Conservation (phyloP, 2,113 vertebrate genomes). For the Trogon melanurus region DNA sequence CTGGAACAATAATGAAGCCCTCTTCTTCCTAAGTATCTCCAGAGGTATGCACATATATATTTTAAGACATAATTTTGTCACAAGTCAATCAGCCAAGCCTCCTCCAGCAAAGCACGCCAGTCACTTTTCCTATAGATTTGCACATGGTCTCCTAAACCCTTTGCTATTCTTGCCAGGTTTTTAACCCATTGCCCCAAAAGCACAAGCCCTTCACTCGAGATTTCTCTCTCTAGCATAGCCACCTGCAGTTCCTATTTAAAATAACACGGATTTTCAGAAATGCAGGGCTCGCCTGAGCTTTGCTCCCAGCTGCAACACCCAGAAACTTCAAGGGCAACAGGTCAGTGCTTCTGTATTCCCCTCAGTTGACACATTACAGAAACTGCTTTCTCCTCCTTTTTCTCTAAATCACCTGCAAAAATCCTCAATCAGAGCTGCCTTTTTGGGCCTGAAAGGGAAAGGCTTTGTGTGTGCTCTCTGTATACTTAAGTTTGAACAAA, state of each 20-base stretch:
- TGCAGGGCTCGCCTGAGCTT: not conserved
- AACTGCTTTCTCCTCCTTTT: not conserved
- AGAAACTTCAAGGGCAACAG: not conserved
- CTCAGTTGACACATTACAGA: not conserved
- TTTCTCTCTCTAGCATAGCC: not conserved
- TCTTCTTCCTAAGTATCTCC: not conserved
- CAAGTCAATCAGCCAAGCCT: not conserved
- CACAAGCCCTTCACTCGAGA: accelerated
- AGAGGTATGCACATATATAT: not conserved
- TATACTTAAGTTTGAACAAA: not conserved
- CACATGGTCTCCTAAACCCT: not conserved
- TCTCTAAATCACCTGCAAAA: not conserved
- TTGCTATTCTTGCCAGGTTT: not conserved
- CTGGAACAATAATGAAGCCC: not conserved
- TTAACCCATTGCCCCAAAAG: not conserved
- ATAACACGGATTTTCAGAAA: not conserved
- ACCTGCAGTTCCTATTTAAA: not conserved
- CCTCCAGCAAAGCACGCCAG: not conserved
- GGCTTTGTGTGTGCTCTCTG: not conserved
- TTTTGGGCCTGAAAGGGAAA: not conserved
- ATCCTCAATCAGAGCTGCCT: not conserved
- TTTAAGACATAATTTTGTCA: not conserved
- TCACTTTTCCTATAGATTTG: not conserved
- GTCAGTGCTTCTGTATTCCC: not conserved
- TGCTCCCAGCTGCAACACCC: not conserved